Evolutionary conservation across 2,797 vertebrate species (phyloP), one percentile per base, ranked within the genome.

Genomic region (Karalla daura): DNA sequence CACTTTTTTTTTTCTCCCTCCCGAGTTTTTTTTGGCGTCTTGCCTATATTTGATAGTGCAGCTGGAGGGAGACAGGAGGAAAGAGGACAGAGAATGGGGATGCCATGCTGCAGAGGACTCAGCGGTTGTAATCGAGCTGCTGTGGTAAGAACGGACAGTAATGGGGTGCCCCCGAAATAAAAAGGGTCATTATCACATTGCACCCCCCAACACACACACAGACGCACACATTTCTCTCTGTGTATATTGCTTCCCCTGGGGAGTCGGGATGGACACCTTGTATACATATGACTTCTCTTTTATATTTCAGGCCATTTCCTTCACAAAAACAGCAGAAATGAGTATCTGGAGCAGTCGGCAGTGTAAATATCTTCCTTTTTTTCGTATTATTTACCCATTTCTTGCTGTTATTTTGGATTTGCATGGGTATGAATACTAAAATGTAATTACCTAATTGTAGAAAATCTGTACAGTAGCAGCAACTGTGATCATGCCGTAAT

Each of bases 231-330:
- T 15, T 5, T 14, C 30, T 23, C 23, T 53, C 18, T 49, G 2
- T 59, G 44, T 5, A 40, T 18, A 4, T 18, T 9, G 2, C 33
- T 40, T 52, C 24, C 36, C 61, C 23, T 23, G 11, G n/a, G 3
- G 24, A 45, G 32, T 7, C 1, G 17, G 44, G 5, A 10, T 2
- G 7, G 30, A 56, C 17, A 28, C 24, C 27, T 61, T 70, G 27
- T 35, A 30, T 68, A 66, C 28, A 61, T 63, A 47, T 17, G 7
- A 41, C 45, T 21, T 25, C 36, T 40, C n/a, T n/a, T n/a, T n/a
- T n/a, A n/a, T n/a, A n/a, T n/a, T n/a, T n/a, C n/a, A n/a, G n/a
- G 12, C 35, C n/a, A 12, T 36, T 14, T 37, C 18, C 35, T 36
- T 4, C 11, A 39, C 36, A n/a, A 30, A 36, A n/a, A 54, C 13